Evolutionary conservation across 2,888 invertebrate species (phyloP).

Genomic region (Brachypterus glaber): DNA sequence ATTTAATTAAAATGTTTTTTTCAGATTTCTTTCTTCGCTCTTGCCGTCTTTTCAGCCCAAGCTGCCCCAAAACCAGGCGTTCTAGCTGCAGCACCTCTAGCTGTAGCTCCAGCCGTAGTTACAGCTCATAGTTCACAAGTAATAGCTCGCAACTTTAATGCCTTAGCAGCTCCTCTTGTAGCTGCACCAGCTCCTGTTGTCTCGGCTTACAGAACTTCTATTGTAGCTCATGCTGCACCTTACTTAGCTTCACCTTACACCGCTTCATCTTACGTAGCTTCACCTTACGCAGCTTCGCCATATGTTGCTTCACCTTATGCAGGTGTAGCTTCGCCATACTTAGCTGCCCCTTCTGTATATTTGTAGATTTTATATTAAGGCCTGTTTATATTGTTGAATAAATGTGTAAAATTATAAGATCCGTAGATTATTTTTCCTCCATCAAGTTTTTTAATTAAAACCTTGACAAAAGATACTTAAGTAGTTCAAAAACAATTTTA

Average conservation of each 20-base stretch:
- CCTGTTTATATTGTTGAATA: too few relatives aligned
- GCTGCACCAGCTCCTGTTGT: conserved; percentile 33
- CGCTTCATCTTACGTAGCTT: conserved; percentile 18
- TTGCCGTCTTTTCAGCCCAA: too few relatives aligned
- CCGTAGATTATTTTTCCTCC: too few relatives aligned
- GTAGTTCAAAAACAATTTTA: too few relatives aligned
- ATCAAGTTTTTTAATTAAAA: too few relatives aligned
- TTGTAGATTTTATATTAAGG: too few relatives aligned
- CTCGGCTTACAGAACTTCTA: conserved; percentile 32
- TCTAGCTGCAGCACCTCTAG: conserved; percentile 21
- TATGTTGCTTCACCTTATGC: conserved; percentile 6
- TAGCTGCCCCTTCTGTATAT: conserved; percentile 13
- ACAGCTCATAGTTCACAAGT: conserved; percentile 58
- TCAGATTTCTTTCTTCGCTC: too few relatives aligned
- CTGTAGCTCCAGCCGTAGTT: conserved; percentile 37
- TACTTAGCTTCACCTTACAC: conserved; percentile 28
- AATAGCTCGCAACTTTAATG: conserved; percentile 53
- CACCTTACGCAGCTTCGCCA: conserved; percentile 20
- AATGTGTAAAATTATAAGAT: too few relatives aligned
- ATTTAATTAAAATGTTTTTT: too few relatives aligned
- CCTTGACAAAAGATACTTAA: too few relatives aligned
- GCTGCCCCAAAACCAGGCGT: conserved; percentile 33
- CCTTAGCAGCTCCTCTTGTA: conserved; percentile 34
- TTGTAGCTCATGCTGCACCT: conserved; percentile 35
- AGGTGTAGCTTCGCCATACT: conserved; percentile 14